phyloP scores from a whole-genome alignment of 2,113 vertebrate species.

The Rhinoderma darwinii region DNA sequence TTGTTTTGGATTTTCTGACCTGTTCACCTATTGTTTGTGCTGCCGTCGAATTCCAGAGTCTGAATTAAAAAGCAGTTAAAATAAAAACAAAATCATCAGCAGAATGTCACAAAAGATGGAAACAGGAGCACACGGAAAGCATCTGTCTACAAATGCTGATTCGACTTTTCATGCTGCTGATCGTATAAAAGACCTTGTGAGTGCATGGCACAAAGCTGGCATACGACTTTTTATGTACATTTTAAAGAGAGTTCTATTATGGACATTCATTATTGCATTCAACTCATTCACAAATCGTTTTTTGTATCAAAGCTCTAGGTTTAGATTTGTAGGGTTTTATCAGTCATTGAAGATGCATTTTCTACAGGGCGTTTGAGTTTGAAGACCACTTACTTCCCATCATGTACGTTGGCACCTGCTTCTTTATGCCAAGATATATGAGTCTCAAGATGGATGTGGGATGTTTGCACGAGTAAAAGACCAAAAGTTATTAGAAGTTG shows the following conservation, averaged over 20 bases:
- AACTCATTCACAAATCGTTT: not conserved
- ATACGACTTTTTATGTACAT: not conserved
- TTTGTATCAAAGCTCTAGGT: not conserved
- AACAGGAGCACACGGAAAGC: constrained; percentile 34
- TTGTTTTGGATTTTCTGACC: constrained; percentile 26
- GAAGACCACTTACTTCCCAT: too few species aligned
- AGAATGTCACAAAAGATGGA: constrained; percentile 48
- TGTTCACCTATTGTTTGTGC: constrained; percentile 27
- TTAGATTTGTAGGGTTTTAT: too few species aligned
- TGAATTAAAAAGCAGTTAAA: constrained; percentile 44
- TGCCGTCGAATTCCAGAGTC: constrained; percentile 3
- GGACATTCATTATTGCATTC: not conserved
- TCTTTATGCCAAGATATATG: too few species aligned
- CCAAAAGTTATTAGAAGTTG: too few species aligned
- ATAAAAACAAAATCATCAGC: constrained; percentile 40
- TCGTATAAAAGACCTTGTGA: constrained; percentile 13
- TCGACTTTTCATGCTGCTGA: constrained; percentile 24
- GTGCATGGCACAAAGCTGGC: constrained; percentile 4
- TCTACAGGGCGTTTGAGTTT: too few species aligned
- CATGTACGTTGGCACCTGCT: too few species aligned
- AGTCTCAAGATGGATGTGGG: too few species aligned
- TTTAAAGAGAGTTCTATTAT: not conserved
- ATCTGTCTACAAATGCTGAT: constrained; percentile 50
- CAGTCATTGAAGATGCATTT: too few species aligned
- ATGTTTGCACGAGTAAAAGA: too few species aligned